These are phyloP conservation scores for Danio choprae DNA, from an alignment of 2,797 vertebrate genomes.

Conservation along the genomic window DNA sequence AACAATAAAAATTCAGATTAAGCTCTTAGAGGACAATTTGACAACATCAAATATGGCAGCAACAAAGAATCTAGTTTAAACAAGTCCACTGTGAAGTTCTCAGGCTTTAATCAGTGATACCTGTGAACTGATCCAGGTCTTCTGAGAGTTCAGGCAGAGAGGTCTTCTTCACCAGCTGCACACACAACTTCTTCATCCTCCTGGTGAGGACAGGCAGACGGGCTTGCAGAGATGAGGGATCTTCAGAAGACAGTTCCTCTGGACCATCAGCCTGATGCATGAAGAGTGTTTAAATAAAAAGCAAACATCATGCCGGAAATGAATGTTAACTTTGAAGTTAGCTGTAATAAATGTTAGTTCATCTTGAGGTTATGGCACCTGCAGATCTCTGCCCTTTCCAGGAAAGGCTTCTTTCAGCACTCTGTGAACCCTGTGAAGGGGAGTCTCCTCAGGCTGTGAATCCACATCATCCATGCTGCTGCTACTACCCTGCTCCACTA, in stretches of 20 bases:
- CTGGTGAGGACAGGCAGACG: conserved; percentile 86
- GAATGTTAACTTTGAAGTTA: too few relatives aligned
- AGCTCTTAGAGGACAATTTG: too few relatives aligned
- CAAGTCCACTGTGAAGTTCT: neutral
- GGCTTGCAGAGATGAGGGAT: conserved; percentile 76
- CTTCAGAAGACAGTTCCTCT: conserved; percentile 60
- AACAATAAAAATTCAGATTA: neutral
- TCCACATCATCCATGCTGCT: conserved; percentile 78
- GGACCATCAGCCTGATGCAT: conserved; percentile 61
- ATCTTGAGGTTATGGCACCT: conserved; percentile 61
- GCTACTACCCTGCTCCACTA: conserved; percentile 83
- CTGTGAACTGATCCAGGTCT: conserved; percentile 88
- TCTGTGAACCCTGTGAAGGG: conserved; percentile 81
- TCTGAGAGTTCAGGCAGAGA: conserved; percentile 83
- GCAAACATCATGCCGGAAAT: too few relatives aligned
- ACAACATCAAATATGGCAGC: too few relatives aligned
- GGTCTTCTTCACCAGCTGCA: conserved; percentile 80
- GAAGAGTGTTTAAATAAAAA: conserved; percentile 1
- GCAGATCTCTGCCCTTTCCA: conserved; percentile 72
- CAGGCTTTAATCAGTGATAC: conserved; percentile 67
- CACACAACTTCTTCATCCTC: conserved; percentile 91
- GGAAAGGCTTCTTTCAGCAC: conserved; percentile 77
- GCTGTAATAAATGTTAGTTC: neutral
- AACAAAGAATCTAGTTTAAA: neutral
- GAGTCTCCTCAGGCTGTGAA: conserved; percentile 73